phyloP scores from a whole-genome alignment of 2,113 vertebrate species.

The Brienomyrus brachyistius region DNA sequence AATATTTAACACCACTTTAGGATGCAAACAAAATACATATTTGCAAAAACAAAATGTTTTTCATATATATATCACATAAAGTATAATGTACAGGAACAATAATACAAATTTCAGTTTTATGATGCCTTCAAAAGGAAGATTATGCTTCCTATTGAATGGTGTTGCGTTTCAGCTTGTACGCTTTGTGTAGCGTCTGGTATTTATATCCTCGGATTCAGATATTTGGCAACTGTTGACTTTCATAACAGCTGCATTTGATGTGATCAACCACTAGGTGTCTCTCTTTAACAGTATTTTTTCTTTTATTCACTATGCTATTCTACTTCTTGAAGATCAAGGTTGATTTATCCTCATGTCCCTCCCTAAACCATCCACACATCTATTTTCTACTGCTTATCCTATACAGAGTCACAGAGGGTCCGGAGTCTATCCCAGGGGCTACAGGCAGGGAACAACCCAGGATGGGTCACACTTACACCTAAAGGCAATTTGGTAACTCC shows the following conservation, averaged over 20 bases:
- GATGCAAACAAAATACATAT: neutral
- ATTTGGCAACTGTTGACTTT: neutral
- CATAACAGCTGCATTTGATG: neutral
- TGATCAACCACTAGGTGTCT: slow-evolving; percentile 14
- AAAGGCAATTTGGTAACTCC: no score
- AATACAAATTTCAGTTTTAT: neutral
- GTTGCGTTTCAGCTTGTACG: neutral
- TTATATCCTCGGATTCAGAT: neutral
- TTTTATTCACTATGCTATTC: neutral
- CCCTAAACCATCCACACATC: neutral
- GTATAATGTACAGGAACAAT: neutral
- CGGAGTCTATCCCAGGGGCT: no score
- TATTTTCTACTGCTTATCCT: no score
- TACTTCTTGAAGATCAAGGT: neutral
- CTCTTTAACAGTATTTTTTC: neutral
- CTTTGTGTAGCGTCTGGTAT: neutral
- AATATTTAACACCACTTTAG: neutral
- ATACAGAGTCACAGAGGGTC: no score
- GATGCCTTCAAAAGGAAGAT: neutral
- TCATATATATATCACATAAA: neutral
- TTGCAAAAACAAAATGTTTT: neutral
- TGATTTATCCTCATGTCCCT: neutral
- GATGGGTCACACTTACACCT: no score
- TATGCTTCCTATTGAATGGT: neutral
- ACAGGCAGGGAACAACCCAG: no score